Evolutionary conservation across 2,888 invertebrate species (phyloP), one percentile per base, ranked within the genome.

Genomic region (Crossocerus cetratus): DNA sequence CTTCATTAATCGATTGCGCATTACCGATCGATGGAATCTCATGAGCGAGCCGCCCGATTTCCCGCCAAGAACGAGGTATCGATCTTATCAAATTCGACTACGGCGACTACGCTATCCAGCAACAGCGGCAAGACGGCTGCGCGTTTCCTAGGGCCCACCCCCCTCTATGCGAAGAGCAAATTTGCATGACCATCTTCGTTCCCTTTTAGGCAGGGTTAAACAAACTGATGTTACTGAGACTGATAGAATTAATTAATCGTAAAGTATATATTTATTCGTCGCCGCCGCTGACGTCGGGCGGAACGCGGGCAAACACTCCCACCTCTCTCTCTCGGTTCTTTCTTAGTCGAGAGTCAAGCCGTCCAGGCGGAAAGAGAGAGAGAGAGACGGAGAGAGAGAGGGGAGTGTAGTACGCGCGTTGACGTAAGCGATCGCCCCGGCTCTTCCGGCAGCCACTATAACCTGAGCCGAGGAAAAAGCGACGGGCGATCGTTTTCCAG

Each of bases 131-230:
- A 57, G 5, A 65, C 42, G 4, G 16, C 69, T 63, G 67, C 67
- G 69, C 61, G 74, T 63, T 72, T 83, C 71, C 76, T 78, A 77
- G 82, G 85, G 81, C 72, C 81, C 80, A 63, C 62, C 72, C 81
- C 80, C 64, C 62, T 72, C 57, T 63, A 78, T 71, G 82, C 74
- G 77, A 75, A 87, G 87, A 87, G 87, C 87, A 87, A 85, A 81
- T 77, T 86, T 77, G 84, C 85, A 87, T 87, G 86, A 87, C 84
- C 86, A 87, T 82, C 86, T 86, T 78, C 53, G 80, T 69, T 85
- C 86, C 87, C 84, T 86, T 88, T 87, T 74, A 86, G 80, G 83
- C 87, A 87, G 88, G 88, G 87, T 87, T 79, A 83, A 85, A 86
- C 68, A 32, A 32, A 85, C 74, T 74, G 65, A 83, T 73, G 76